Base-by-base conservation (phyloP, 2,113 vertebrate genomes). In the Sphyrna mokarran region DNA sequence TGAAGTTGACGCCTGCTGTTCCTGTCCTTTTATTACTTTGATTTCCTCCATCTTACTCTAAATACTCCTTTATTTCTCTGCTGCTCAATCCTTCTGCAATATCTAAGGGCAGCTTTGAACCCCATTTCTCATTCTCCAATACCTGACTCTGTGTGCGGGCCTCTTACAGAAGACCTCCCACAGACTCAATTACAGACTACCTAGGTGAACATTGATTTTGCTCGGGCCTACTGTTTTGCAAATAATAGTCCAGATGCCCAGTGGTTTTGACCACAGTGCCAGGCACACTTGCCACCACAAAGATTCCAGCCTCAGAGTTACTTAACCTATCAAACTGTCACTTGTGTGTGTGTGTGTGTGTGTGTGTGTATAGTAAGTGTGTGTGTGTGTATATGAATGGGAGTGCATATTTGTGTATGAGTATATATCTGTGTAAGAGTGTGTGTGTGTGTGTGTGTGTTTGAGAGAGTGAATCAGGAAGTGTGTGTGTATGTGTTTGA, bases 31-130 rank as follows among this genome's bases (percentile, higher is more conserved):
- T 66, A 68, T 93, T 37, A 63, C 89, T 66, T 83, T 93, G 61
- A 66, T 93, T 93, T 93, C 89, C 89, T 93, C n/a, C 89, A 93
- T 93, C 61, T 63, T 93, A 16, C 29, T 63, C 61, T 66, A 22
- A 66, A 22, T 93, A 66, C n/a, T 43, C 80, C 80, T 83, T 43
- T 40, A 83, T 40, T 83, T 13, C 37, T 20, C 80, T 37, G 61
- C 89, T 37, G 89, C n/a, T 93, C 89, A 93, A 37, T 33, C 37
- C 89, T 68, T 37, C 7, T 9, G 16, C 63, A 61, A 91, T 63
- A 20, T 90, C 29, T 91, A 91, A 63, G 58, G 58, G 89, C n/a
- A 66, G 33, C 1, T 18, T 29, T 66, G 89, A 93, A 93, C 89
- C 61, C n/a, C 63, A 3, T 20, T 68, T 2, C 14, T 20, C 61